phyloP scores from a whole-genome alignment of 2,797 vertebrate genomes.

The Smutsia gigantea region DNA sequence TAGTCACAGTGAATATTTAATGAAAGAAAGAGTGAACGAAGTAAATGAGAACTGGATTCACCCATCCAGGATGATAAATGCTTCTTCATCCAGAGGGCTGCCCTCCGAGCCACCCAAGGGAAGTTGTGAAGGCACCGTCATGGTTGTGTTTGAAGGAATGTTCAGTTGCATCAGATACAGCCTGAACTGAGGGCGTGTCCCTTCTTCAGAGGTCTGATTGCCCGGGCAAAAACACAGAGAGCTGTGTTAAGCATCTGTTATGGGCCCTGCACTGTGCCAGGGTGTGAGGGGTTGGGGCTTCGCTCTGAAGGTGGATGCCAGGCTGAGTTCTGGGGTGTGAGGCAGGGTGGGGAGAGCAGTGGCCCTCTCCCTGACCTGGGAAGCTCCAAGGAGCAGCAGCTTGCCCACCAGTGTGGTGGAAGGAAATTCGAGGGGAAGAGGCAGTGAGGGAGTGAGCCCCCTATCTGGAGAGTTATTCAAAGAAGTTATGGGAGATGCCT shows the following conservation, averaged over 20 bases:
- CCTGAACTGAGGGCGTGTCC: not conserved
- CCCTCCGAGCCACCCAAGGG: not conserved
- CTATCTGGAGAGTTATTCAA: not conserved
- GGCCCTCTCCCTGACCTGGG: too few relatives aligned
- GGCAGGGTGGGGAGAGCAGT: not conserved
- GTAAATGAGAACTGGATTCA: not conserved
- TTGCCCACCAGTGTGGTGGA: not conserved
- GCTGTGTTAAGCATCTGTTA: rapidly evolving
- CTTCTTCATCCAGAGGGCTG: not conserved
- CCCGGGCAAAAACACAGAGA: not conserved
- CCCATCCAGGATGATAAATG: rapidly evolving
- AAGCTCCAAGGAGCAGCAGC: not conserved
- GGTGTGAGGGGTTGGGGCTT: not conserved
- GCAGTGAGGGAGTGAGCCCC: not conserved
- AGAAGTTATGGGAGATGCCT: too few relatives aligned
- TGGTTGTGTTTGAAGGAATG: not conserved
- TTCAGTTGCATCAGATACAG: rapidly evolving
- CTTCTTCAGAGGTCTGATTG: not conserved
- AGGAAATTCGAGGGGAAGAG: not conserved
- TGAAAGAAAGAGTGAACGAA: not conserved
- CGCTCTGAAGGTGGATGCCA: not conserved
- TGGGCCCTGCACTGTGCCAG: too few relatives aligned
- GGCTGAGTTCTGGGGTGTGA: not conserved
- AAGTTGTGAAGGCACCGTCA: not conserved
- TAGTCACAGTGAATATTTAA: not conserved